phyloP scores from a whole-genome alignment of 2,113 vertebrate genomes.

The Albula goreensis region DNA sequence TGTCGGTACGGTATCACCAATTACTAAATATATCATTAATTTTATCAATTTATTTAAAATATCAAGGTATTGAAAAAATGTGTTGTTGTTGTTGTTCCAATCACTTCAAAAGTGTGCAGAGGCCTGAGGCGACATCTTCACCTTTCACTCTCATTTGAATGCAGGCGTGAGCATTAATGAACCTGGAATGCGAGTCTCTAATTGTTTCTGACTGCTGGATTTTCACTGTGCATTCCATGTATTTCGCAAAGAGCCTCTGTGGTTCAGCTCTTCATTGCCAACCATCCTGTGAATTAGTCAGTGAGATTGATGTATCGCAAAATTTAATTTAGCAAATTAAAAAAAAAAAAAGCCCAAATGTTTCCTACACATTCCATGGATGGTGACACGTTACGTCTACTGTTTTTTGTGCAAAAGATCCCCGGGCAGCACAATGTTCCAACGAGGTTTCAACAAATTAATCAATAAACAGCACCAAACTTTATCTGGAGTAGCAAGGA shows the following conservation, averaged over 20 bases:
- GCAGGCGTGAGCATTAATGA: background rate
- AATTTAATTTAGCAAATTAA: background rate
- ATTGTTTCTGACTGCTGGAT: background rate
- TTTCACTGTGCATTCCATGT: background rate
- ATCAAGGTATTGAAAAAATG: background rate
- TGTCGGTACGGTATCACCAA: too few relatives aligned
- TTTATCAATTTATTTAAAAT: background rate
- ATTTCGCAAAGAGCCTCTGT: too few relatives aligned
- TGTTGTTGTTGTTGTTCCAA: background rate
- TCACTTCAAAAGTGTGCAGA: background rate
- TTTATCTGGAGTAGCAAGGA: background rate
- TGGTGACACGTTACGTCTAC: background rate
- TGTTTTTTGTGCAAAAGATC: too few relatives aligned
- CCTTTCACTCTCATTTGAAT: background rate
- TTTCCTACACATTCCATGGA: background rate
- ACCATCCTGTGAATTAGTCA: background rate
- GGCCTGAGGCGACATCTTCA: background rate
- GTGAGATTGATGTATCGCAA: slow-evolving; percentile 2
- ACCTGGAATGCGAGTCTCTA: background rate
- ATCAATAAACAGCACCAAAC: too few relatives aligned
- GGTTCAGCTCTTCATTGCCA: background rate
- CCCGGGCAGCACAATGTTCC: too few relatives aligned
- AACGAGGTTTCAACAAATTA: too few relatives aligned
- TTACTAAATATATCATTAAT: too few relatives aligned
- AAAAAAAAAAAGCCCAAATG: background rate